Conservation (phyloP, 2,888 invertebrate species). For the Apamea epomidion region DNA sequence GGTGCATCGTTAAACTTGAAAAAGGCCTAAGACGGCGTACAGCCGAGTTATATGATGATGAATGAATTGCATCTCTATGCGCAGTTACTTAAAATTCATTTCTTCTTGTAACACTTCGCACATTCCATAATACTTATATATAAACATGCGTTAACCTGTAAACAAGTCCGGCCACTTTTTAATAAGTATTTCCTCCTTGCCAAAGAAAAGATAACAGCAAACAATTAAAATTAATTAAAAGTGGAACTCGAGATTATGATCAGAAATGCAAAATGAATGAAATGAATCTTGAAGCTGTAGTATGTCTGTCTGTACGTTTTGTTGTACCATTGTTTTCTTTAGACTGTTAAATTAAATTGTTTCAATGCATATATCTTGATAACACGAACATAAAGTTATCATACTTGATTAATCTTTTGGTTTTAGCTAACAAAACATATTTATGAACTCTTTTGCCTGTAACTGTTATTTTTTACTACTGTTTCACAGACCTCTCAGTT, state of each 20-base stretch:
- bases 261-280: slow-evolving; percentile 24
- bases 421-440: neutral
- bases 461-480: neutral
- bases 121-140: neutral
- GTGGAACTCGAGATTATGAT: slow-evolving; percentile 43
- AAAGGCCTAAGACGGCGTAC: neutral
- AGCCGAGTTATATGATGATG: neutral
- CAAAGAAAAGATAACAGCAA: slow-evolving; percentile 31
- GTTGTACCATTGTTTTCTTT: slow-evolving; percentile 24
- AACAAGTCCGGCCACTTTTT: slow-evolving; percentile 37
- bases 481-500: neutral
- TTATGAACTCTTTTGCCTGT: neutral
- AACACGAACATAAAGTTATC: neutral
- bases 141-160: slow-evolving; percentile 8
- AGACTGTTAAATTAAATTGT: slow-evolving; percentile 21
- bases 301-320: slow-evolving; percentile 29
- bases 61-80: neutral
- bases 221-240: slow-evolving; percentile 61
- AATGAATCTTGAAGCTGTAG: slow-evolving; percentile 8
- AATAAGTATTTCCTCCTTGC: slow-evolving; percentile 53
- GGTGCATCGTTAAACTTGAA: neutral
- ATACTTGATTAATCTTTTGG: neutral
- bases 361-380: neutral
- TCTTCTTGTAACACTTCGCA: slow-evolving; percentile 4
- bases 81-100: neutral